Evolutionary conservation across 2,797 vertebrate genomes (phyloP), one percentile per base, ranked within the genome.

Genomic region (Sebastes glaucus): DNA sequence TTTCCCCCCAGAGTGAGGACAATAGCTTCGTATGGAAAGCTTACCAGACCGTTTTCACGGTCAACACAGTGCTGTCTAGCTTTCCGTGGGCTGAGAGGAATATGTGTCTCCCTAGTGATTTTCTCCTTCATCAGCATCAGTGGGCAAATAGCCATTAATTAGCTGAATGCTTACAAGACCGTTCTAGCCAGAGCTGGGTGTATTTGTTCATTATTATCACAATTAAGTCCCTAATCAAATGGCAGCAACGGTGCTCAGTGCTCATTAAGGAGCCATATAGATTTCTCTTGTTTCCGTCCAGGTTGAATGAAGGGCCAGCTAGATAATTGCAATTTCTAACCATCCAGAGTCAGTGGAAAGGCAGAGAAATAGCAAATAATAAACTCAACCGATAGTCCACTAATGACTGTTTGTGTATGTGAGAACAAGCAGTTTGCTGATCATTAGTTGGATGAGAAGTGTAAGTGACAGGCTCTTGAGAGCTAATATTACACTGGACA

Each of bases 201-300:
- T 92, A 87, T 95, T 95, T 94, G 89, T 92, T 95, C 88, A 94
- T 95, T 95, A 95, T 91, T 88, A 90, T 88, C 80, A 80, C 93
- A 94, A 94, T 95, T 93, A 95, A 89, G 80, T 65, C 63, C 64
- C 81, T 91, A 93, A 94, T 95, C 88, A 94, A 94, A 94, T 88
- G 81, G 85, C 84, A 81, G 86, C 86, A 71, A 67, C 60, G 49
- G 73, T 64, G 65, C 82, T 87, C 78, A 85, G 87, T 89, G 82
- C 87, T 92, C 92, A 91, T 92, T 93, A 94, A 83, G 83, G 90
- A 88, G 72, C 79, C 66, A 38, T 91, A 90, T 90, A 90, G 88
- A 89, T 89, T 89, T 84, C 82, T 86, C 70, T 49, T 73, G 63
- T 88, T 91, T 88, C 77, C 35, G 62, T 80, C 67, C 75, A 79